These are phyloP conservation scores for Brachyopa scutellaris DNA, from an alignment of 2,888 invertebrate species.

Conservation along the genomic window DNA sequence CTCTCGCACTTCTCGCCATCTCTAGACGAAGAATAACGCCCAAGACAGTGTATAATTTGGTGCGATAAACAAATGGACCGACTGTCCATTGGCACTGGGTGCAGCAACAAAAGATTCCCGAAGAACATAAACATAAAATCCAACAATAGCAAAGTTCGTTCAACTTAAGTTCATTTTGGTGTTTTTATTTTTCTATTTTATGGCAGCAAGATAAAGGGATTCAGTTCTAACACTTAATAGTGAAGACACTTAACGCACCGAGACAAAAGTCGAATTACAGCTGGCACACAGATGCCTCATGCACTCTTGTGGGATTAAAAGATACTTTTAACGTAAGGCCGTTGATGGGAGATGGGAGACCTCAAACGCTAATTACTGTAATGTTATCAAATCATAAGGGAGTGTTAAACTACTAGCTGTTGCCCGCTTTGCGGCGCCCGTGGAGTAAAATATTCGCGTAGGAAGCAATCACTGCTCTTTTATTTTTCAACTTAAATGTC, in stretches of 20 bases:
- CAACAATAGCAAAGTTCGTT: neutral
- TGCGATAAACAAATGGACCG: constrained; percentile 2
- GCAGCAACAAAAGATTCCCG: too few relatives aligned
- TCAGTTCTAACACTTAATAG: constrained; percentile 32
- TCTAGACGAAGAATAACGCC: neutral
- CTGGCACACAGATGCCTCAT: constrained; percentile 9
- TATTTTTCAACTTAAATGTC: too few relatives aligned
- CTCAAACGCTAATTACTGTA: constrained; percentile 26
- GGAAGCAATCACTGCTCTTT: too few relatives aligned
- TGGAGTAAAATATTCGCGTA: too few relatives aligned
- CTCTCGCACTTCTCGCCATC: too few relatives aligned
- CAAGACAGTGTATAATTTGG: neutral
- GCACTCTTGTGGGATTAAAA: constrained; percentile 5
- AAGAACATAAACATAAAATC: neutral
- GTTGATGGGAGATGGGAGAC: constrained; percentile 3
- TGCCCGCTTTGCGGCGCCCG: too few relatives aligned
- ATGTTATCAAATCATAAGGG: constrained; percentile 29
- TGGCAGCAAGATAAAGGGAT: constrained; percentile 19
- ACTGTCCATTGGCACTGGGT: constrained; percentile 12
- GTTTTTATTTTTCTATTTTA: neutral
- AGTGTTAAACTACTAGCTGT: too few relatives aligned
- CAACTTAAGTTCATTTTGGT: neutral
- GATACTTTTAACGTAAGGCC: constrained; percentile 5
- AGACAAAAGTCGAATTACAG: constrained; percentile 21
- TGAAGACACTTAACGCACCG: neutral